Evolutionary conservation across 1,140 invertebrate genomes (phyloP).

Genomic region (Cotesia typhae): DNA sequence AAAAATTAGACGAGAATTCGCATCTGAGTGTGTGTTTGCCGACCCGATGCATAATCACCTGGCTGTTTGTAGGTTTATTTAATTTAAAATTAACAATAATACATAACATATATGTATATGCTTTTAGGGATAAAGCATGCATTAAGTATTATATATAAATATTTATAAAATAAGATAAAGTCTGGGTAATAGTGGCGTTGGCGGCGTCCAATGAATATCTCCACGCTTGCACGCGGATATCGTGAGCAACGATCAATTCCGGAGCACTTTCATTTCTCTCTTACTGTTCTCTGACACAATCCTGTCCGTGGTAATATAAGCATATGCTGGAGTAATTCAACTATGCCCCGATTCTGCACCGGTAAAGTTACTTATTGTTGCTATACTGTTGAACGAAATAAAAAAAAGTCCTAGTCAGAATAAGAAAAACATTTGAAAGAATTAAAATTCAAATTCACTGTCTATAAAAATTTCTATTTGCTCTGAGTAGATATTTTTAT

Average conservation of each 20-base stretch:
- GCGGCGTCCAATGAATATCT: constrained; percentile 34
- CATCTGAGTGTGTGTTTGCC: not conserved
- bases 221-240: constrained; percentile 35
- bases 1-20: not conserved
- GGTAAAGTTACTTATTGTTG: too few species aligned
- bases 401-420: too few species aligned
- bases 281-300: constrained; percentile 56
- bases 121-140: not conserved
- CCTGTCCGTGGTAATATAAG: constrained; percentile 27
- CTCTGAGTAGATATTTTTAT: too few species aligned
- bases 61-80: too few species aligned
- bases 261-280: constrained; percentile 59
- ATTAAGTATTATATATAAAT: constrained; percentile 16
- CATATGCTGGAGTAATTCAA: not conserved
- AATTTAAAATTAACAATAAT: too few species aligned
- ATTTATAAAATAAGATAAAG: not conserved
- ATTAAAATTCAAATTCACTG: too few species aligned
- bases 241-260: constrained; percentile 43
- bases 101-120: too few species aligned
- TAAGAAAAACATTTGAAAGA: too few species aligned
- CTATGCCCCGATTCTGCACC: too few species aligned
- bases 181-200: constrained; percentile 9
- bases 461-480: too few species aligned
- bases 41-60: too few species aligned
- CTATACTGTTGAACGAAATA: too few species aligned